Conservation (phyloP, 1,140 invertebrate species). For the Drosophila nannoptera region DNA sequence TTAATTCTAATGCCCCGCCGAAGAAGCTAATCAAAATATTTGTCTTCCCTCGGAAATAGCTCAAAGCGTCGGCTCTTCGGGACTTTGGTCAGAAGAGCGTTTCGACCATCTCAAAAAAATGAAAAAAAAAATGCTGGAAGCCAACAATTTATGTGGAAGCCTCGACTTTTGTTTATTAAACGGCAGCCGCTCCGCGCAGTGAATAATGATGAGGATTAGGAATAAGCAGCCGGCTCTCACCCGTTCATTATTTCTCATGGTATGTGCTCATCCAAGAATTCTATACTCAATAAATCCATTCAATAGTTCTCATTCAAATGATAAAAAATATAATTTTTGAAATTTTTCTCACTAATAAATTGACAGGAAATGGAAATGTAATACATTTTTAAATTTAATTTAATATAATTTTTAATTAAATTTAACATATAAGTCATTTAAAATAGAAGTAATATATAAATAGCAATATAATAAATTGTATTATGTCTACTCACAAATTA, state of each 20-base stretch:
- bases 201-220: slow-evolving; percentile 17
- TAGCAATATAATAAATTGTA: no score
- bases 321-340: no score
- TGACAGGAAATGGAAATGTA: no score
- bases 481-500: no score
- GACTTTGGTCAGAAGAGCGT: slow-evolving; percentile 1
- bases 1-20: slow-evolving; percentile 45
- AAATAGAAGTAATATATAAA: no score
- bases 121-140: slow-evolving; percentile 25
- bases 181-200: slow-evolving; percentile 10
- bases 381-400: no score
- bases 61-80: slow-evolving; percentile 33
- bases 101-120: slow-evolving; percentile 29
- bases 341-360: no score
- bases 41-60: slow-evolving; percentile 22
- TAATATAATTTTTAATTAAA: no score
- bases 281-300: neutral
- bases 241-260: neutral
- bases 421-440: no score
- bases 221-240: no score
- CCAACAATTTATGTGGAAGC: slow-evolving; percentile 53
- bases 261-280: neutral
- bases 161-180: slow-evolving; percentile 42
- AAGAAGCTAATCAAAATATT: slow-evolving; percentile 49
- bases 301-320: no score